Percentiles rank a stretch among this genome's conserved stretches.
Conservation (phyloP, 2,888 invertebrate species). For the Xestia sexstrigata region DNA sequence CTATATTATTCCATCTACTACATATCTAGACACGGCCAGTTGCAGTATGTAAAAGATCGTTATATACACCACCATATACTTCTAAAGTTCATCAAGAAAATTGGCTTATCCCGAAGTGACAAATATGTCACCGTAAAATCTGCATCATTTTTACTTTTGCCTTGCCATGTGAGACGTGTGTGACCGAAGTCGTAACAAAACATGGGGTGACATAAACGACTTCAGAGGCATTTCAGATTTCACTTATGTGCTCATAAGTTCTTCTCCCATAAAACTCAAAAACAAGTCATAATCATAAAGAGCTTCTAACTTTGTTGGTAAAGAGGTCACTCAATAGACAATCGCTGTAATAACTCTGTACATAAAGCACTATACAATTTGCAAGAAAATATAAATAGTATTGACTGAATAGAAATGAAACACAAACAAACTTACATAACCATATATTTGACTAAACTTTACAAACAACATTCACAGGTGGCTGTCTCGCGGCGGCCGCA, state of each 20-base stretch:
- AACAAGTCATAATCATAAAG: not conserved
- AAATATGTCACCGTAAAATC: not conserved
- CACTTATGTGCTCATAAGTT: not conserved
- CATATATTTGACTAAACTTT: slow-evolving; percentile 44
- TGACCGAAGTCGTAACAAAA: not conserved
- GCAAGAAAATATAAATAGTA: not conserved
- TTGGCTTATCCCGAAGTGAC: not conserved
- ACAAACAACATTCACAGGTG: slow-evolving; percentile 52
- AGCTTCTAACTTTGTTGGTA: not conserved
- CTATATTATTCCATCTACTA: slow-evolving; percentile 8
- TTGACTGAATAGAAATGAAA: slow-evolving; percentile 36
- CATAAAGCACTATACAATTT: not conserved
- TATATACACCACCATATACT: not conserved
- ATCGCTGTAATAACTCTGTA: not conserved
- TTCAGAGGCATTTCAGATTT: not conserved
- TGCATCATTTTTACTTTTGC: too few relatives aligned
- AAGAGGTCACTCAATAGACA: not conserved
- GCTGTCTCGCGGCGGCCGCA: slow-evolving; percentile 37
- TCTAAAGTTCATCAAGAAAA: too few relatives aligned
- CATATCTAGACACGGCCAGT: slow-evolving; percentile 26
- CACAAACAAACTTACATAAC: slow-evolving; percentile 27
- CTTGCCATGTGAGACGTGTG: slow-evolving; percentile 1
- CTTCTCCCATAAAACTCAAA: not conserved
- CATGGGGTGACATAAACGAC: not conserved
- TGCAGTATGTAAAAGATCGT: slow-evolving; percentile 5